These are phyloP conservation scores for Alexandromys oeconomus DNA, from an alignment of 2,797 vertebrate species.

Conservation along the genomic window DNA sequence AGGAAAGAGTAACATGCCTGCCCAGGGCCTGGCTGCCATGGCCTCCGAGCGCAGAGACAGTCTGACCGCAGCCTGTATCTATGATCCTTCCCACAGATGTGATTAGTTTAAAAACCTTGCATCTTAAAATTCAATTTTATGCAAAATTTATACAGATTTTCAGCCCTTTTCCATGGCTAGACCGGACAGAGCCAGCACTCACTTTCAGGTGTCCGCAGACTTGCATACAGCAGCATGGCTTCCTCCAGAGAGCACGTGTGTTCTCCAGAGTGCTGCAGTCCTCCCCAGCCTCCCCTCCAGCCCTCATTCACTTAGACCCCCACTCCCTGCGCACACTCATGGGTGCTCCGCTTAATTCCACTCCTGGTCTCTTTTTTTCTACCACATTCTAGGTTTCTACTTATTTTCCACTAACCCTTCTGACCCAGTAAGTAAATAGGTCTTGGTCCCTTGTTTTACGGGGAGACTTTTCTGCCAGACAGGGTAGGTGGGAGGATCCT, in stretches of 20 bases:
- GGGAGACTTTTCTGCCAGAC: neutral
- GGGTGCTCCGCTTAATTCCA: neutral
- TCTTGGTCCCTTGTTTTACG: neutral
- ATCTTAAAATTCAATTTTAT: constrained; percentile 24
- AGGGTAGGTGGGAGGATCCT: accelerated
- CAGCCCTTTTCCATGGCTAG: neutral
- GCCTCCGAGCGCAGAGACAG: neutral
- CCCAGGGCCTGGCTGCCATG: neutral
- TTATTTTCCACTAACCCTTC: constrained; percentile 95
- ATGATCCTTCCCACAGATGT: neutral
- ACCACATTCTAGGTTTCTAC: constrained; percentile 93
- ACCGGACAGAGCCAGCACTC: accelerated
- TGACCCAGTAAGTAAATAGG: constrained; percentile 92
- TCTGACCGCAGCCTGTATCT: neutral
- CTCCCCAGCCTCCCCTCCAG: neutral
- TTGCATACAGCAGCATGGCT: too few relatives aligned
- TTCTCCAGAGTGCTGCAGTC: neutral
- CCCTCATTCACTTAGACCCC: neutral
- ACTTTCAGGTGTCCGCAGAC: accelerated
- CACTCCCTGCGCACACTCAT: neutral
- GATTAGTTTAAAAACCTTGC: constrained; percentile 9
- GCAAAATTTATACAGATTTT: neutral
- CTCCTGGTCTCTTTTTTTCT: neutral
- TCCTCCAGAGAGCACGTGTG: accelerated
- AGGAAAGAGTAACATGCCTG: neutral